Evolutionary conservation across 2,113 vertebrate species (phyloP), one percentile per base, ranked within the genome.

Genomic region (Cynopterus brachyotis): DNA sequence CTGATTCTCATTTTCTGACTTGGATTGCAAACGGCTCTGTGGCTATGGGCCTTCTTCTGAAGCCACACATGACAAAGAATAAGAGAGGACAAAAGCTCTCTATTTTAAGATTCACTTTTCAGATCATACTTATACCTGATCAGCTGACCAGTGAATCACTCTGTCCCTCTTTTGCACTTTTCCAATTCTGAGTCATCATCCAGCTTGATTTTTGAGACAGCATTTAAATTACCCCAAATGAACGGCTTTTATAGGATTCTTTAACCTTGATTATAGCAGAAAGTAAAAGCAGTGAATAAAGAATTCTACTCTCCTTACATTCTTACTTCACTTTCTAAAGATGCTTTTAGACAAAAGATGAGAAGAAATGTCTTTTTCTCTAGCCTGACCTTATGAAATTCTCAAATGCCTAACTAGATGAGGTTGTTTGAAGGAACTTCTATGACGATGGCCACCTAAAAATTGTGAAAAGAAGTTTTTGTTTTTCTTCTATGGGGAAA

Each of bases 1-100:
- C 20, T 42, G 50, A 16, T 66, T 96, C 59, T 97, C 75, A 75
- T 80, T 37, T 89, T 81, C 64, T 94, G n/a, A 24, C n/a, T 60
- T 75, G 42, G 24, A 10, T 79, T 67, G 9, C 17, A 57, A 32
- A 59, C 30, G n/a, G 22, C 7, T 6, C 0, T 75, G 19, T 12
- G 5, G n/a, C 47, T 45, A 1, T 69, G 17, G 9, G 12, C 75
- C 40, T 96, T 94, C 57, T 81, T 69, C 66, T 57, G 53, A 84
- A 96, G 66, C 19, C 70, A 85, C 59, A 47, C 9, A 2, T 35
- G 30, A 66, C 5, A 95, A 57, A 91, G 30, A 80, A 72, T n/a
- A 32, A 81, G 62, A 59, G 13, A 35, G 17, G 17, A 59, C 45
- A 28, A 30, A 57, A 37, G 0, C 1, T 10, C 30, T 66, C 62